phyloP scores from a whole-genome alignment of 2,888 invertebrate species.

The Lochmaea crataegi region DNA sequence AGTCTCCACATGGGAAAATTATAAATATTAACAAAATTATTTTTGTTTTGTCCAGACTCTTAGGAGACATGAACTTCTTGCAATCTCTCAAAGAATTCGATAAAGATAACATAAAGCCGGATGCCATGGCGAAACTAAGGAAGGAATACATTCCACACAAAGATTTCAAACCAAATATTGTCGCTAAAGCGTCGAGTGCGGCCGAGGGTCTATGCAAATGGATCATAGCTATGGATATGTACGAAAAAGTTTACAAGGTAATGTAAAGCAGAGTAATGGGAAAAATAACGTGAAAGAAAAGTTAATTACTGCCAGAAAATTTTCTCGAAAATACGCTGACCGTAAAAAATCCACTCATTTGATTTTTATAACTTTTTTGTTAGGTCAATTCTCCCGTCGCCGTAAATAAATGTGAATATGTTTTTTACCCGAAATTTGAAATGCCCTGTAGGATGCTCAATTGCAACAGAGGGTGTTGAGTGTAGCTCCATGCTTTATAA shows the following conservation, averaged over 20 bases:
- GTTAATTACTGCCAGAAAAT: background rate
- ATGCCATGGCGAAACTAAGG: slow-evolving; percentile 79
- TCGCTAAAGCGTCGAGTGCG: slow-evolving; percentile 91
- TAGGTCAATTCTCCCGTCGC: no score
- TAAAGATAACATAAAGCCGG: slow-evolving; percentile 83
- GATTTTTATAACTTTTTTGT: no score
- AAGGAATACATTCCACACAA: slow-evolving; percentile 81
- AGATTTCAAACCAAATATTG: slow-evolving; percentile 82
- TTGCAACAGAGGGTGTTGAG: no score
- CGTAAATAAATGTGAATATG: no score
- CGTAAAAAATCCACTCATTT: background rate
- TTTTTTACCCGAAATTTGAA: no score
- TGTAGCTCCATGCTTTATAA: no score
- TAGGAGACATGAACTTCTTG: slow-evolving; percentile 85
- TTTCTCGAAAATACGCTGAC: background rate
- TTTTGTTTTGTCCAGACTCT: slow-evolving; percentile 63
- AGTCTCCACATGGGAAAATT: no score
- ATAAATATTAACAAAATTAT: no score
- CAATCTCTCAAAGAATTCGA: slow-evolving; percentile 82
- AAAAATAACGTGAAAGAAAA: no score
- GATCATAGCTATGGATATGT: slow-evolving; percentile 91
- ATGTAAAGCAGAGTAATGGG: no score
- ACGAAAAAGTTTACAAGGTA: slow-evolving; percentile 74
- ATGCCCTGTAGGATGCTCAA: no score
- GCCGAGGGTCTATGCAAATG: slow-evolving; percentile 94